A percentile compares a stretch with the other conserved stretches of the same genome.
Evolutionary conservation across 35 echinoderm and acorn worm genomes (phyloP).

Genomic region (Apostichopus parvimensis): DNA sequence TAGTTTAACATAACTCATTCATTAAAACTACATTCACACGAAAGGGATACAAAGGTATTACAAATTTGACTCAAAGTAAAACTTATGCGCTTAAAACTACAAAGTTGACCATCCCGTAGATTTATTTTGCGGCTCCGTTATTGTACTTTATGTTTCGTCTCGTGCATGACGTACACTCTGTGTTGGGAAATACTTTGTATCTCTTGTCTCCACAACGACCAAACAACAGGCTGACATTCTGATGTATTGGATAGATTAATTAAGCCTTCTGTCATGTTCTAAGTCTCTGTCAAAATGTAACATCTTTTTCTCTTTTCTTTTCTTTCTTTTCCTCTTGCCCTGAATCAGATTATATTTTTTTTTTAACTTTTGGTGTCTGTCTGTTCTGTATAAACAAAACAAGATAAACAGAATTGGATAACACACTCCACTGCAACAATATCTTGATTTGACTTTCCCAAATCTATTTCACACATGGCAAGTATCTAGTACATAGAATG

Average conservation of each 20-base stretch:
- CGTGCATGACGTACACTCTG: no score
- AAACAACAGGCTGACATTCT: not conserved
- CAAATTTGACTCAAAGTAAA: no score
- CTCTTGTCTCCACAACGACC: no score
- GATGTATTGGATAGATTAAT: not conserved
- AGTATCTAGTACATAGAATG: conserved; percentile 8
- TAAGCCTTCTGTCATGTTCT: not conserved
- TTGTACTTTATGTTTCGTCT: no score
- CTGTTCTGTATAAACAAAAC: not conserved
- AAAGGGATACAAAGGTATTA: no score
- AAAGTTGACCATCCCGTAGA: no score
- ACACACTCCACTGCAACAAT: not conserved
- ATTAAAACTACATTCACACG: no score
- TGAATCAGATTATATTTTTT: no score
- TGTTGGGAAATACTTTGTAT: no score
- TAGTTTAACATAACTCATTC: no score
- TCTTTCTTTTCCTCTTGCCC: not conserved
- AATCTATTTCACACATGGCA: conserved; percentile 1
- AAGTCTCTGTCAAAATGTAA: conserved; percentile 15
- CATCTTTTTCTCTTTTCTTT: not conserved
- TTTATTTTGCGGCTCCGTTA: no score
- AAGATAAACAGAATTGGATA: not conserved
- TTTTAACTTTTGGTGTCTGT: not conserved
- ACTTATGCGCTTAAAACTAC: no score
- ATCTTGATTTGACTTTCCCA: not conserved